Base-by-base conservation (phyloP, 2,113 vertebrate species). In the Ptilorrhoa leucosticta region DNA sequence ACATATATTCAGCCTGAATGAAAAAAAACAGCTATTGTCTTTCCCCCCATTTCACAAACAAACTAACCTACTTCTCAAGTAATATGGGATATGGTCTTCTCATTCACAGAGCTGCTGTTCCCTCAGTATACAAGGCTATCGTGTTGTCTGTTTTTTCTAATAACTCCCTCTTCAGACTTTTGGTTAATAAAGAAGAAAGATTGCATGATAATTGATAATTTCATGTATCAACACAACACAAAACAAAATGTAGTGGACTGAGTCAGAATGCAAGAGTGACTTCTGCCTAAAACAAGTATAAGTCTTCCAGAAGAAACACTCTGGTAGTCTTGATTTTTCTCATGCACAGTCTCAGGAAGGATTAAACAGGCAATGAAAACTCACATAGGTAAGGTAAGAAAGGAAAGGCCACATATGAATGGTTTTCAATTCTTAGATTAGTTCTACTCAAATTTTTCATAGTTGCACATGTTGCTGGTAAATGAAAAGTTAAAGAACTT, bases 281-380 rank as follows among this genome's bases (percentile, higher is more conserved):
- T 64, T 76, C 40, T 56, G 14, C 18, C 65, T 63, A 22, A 79
- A 92, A 31, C 30, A 64, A 47, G 5, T 4, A 50, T 20, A 64
- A 11, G 1, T 50, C 8, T 69, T n/a, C 47, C 20, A 68, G 35
- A 83, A 56, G 39, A 21, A 83, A 27, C 4, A 7, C 30, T 35
- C 22, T 33, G 15, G 18, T 22, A 40, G 10, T 24, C 13, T 63
- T 80, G 50, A 66, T 83, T 70, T 87, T 87, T 81, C 45, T 57
- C n/a, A 21, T 22, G 22, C 5, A 51, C 0, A 1, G 10, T n/a
- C 15, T 61, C 26, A 40, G 28, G 51, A 69, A 51, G 7, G 3
- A 63, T 58, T 54, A 37, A 77, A 37, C 21, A 70, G 28, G 5
- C 22, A 53, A 12, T 37, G 64, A 33, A 18, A 60, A 48, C 14